Base-by-base conservation (phyloP, 2,113 vertebrate genomes). In the Trematomus loennbergii region DNA sequence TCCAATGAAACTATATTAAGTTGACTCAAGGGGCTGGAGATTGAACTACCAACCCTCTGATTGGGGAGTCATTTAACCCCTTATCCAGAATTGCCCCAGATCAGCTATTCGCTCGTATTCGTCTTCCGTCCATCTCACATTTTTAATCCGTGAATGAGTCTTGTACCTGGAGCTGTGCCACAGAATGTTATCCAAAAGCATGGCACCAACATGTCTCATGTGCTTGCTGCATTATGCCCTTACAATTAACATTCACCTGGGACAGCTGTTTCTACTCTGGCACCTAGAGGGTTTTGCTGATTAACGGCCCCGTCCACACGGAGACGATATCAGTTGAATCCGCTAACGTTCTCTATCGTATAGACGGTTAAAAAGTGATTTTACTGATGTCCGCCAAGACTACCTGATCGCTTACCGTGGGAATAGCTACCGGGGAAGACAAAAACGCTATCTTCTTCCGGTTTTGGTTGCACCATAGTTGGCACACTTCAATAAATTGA, bases 221-320 rank as follows among this genome's bases (percentile, higher is more conserved):
- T 8, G 25, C 63, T 74, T 53, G 40, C 25, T 29, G 20, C 15
- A 36, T 50, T 61, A 49, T 33, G 65, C 46, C 63, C 71, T 70
- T 36, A 52, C 49, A 79, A 69, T 79, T 75, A 75, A 65, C 64
- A 65, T 68, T 77, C 72, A 75, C 54, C 48, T 52, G 72, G 57
- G 61, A 70, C 52, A 62, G 72, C 68, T 62, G 72, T 77, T 62
- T 20, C 45, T 54, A 3, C 17, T 13, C 25, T 68, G 78, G 29
- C 62, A 54, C 16, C 5, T 0, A 18, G 75, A 45, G 60, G 45
- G 53, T 45, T 70, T 18, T 53, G 63, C 48, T 48, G 65, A 29
- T 29, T 29, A 29, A 29, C n/a, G 29, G 29, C 29, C 29, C 29
- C 3, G 29, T 29, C 3, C 29, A 29, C 29, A 29, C 29, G 29